Conservation (phyloP, 2,888 invertebrate genomes). For the Calliscelio sp. region DNA sequence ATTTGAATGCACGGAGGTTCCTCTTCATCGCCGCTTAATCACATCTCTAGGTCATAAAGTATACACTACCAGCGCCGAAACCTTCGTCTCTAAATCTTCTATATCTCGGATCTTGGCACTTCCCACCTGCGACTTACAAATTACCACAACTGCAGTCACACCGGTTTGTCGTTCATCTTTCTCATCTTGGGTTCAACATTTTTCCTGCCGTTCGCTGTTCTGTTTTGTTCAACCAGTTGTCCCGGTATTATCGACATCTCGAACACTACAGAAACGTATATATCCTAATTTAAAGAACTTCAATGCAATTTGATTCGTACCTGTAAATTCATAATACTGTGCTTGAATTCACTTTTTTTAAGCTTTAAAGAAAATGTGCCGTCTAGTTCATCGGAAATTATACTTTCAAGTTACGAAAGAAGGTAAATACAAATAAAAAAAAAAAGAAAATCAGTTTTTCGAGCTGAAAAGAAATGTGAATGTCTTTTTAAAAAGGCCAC, state of each 20-base stretch:
- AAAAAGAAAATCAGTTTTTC: too few species aligned
- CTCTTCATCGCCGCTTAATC: constrained; percentile 74
- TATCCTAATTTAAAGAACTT: constrained; percentile 56
- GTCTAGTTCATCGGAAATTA: too few species aligned
- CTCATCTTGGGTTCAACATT: constrained; percentile 63
- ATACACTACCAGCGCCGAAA: constrained; percentile 69
- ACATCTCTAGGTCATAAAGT: constrained; percentile 73
- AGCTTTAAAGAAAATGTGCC: too few species aligned
- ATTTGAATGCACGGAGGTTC: constrained; percentile 68
- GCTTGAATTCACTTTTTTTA: too few species aligned
- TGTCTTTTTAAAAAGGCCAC: constrained; percentile 34
- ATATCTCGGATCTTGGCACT: constrained; percentile 75
- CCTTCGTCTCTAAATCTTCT: constrained; percentile 74
- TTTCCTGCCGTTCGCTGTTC: constrained; percentile 45
- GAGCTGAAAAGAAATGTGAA: too few species aligned
- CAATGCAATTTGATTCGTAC: too few species aligned
- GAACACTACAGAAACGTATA: constrained; percentile 13
- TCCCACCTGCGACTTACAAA: constrained; percentile 76
- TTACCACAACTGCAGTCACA: constrained; percentile 76
- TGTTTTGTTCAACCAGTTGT: constrained; percentile 53
- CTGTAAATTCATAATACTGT: too few species aligned
- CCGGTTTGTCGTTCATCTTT: constrained; percentile 75
- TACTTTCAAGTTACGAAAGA: too few species aligned
- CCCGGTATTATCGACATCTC: constrained; percentile 53
- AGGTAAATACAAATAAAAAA: too few species aligned